Evolutionary conservation across 2,888 invertebrate genomes (phyloP), one percentile per base, ranked within the genome.

Genomic region (Cataglyphis cursor): DNA sequence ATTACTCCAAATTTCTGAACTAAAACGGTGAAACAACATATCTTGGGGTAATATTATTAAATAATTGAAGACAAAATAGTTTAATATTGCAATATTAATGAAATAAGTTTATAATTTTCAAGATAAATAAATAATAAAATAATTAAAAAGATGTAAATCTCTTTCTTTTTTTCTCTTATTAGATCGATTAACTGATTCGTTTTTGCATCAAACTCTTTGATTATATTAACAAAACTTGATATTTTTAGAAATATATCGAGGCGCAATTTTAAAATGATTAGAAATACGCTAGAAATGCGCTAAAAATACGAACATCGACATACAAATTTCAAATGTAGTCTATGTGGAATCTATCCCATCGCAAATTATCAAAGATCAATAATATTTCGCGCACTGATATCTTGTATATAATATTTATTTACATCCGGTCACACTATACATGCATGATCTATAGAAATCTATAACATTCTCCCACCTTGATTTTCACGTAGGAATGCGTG

Each of bases 401-500:
- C 10, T 48, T 78, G n/a, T 51, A 62, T 35, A 21, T 2, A 41
- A 31, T 48, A 24, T 62, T 41, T 75, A 21, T 3, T 61, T 41
- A 12, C 3, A 44, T 57, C 10, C 38, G 35, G 31, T 10, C 35
- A 38, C 15, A 24, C 21, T 4, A 62, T 28, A 21, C 24, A 61
- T 38, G n/a, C 38, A 38, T 35, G 21, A 74, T 31, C 1, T 10
- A 61, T 9, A 21, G 21, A 21, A 15, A 35, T 24, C 10, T 28
- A 24, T 28, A 48, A 8, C 5, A 8, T 28, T 54, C 8, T 10
- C 94, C 95, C 94, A 96, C 97, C 96, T 96, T 96, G 64, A 97
- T 94, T 94, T 97, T 96, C 64, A 97, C 95, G 91, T 96, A 96
- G 68, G 96, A 96, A 94, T 97, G 97, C 89, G 95, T 95, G 44